Percentiles rank a stretch among this genome's conserved stretches.
phyloP scores from a whole-genome alignment of 2,113 vertebrate species.

The Pseudopodoces humilis region DNA sequence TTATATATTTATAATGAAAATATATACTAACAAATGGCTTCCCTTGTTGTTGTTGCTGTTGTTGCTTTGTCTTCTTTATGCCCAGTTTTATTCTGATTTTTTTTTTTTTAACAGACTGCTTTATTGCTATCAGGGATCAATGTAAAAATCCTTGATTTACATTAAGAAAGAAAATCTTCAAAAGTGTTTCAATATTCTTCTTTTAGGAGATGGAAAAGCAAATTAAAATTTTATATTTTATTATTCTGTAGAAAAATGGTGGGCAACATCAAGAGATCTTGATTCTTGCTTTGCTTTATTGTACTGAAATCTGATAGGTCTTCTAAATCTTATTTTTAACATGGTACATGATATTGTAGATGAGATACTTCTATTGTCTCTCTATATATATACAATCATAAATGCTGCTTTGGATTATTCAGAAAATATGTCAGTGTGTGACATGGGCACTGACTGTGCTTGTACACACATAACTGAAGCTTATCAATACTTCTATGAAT shows the following conservation, averaged over 20 bases:
- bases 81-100: neutral
- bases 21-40: neutral
- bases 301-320: neutral
- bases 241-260: neutral
- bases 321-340: neutral
- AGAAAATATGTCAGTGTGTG: neutral
- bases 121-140: neutral
- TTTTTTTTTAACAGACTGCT: neutral
- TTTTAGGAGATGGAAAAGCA: neutral
- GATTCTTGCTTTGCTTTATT: neutral
- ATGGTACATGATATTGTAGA: neutral
- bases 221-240: neutral
- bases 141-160: neutral
- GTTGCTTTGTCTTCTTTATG: rapidly evolving
- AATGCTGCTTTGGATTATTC: neutral
- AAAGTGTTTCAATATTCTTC: neutral
- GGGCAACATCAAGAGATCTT: neutral
- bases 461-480: neutral
- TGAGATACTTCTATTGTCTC: neutral
- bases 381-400: neutral
- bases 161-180: neutral
- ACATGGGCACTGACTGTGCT: neutral
- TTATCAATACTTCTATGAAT: neutral
- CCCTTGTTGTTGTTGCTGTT: too few relatives aligned
- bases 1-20: neutral